phyloP scores from a whole-genome alignment of 2,888 invertebrate species.

The Podabrus alpinus region DNA sequence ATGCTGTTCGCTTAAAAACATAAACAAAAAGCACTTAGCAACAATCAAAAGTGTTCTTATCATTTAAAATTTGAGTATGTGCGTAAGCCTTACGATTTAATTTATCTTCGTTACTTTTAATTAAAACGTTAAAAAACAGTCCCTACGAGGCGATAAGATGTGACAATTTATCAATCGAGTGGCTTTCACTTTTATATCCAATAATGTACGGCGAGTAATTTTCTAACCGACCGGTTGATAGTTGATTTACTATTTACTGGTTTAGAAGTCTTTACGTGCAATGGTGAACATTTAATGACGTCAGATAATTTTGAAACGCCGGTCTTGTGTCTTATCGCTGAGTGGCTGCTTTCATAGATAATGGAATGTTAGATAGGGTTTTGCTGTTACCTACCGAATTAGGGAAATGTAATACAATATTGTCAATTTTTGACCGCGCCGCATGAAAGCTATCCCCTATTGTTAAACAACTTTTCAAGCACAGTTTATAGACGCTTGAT shows the following conservation, averaged over 20 bases:
- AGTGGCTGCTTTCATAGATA: neutral
- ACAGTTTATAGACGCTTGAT: too few species aligned
- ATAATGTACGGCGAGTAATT: neutral
- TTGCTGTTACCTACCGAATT: too few species aligned
- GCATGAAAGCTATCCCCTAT: neutral
- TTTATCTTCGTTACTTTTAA: conserved; percentile 1
- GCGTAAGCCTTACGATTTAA: neutral
- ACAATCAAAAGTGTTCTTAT: neutral
- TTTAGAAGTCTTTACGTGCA: neutral
- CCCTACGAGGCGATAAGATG: neutral
- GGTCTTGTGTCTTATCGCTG: neutral
- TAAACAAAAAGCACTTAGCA: neutral
- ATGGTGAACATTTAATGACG: neutral
- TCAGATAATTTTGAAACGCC: neutral
- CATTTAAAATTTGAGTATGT: neutral
- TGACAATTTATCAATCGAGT: neutral
- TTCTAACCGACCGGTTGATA: neutral
- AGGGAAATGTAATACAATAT: too few species aligned
- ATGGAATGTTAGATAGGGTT: neutral
- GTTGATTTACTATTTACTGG: neutral
- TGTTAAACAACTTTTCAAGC: neutral
- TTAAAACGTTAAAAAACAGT: neutral
- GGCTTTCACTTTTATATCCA: neutral
- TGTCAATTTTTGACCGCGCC: neutral
- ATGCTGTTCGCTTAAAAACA: too few species aligned